phyloP scores from a whole-genome alignment of 2,797 vertebrate species.

The Leptoclinus maculatus region DNA sequence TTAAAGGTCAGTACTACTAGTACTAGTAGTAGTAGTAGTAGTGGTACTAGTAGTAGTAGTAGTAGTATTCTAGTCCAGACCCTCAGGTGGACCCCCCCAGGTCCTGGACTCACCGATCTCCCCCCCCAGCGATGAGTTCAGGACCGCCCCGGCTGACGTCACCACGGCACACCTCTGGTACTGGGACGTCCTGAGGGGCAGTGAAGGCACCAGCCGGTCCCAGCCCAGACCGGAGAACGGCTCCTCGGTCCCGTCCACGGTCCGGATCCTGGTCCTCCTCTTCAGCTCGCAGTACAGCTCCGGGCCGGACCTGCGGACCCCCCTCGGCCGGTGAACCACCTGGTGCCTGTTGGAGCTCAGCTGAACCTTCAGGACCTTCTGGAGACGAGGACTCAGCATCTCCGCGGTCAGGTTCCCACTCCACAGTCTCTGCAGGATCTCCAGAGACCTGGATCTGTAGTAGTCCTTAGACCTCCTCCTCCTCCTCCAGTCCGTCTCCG shows the following conservation, averaged over 20 bases:
- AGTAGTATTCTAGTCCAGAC: background rate
- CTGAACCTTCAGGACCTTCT: conserved; percentile 84
- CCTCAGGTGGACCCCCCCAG: background rate
- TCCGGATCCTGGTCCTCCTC: conserved; percentile 14
- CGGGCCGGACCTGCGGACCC: background rate
- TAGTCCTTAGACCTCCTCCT: background rate
- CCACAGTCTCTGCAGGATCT: conserved; percentile 26
- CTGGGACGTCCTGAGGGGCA: background rate
- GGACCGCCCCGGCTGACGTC: background rate
- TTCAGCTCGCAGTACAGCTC: conserved; percentile 35
- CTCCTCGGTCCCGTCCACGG: conserved; percentile 17
- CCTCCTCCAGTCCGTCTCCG: conserved; percentile 3
- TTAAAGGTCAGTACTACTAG: background rate
- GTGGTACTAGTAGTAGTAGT: too few species aligned
- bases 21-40: too few species aligned
- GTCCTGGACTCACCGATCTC: conserved; percentile 32
- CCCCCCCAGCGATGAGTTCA: conserved; percentile 17
- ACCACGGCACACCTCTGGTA: conserved; percentile 31
- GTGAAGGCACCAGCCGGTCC: conserved; percentile 21
- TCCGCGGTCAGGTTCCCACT: conserved; percentile 81
- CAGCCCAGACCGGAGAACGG: conserved; percentile 22
- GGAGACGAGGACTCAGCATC: conserved; percentile 87
- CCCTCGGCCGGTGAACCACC: conserved; percentile 56
- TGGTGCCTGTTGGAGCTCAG: conserved; percentile 85
- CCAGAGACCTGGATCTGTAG: conserved; percentile 14